phyloP scores from a whole-genome alignment of 2,113 vertebrate genomes.

The Condylura cristata region DNA sequence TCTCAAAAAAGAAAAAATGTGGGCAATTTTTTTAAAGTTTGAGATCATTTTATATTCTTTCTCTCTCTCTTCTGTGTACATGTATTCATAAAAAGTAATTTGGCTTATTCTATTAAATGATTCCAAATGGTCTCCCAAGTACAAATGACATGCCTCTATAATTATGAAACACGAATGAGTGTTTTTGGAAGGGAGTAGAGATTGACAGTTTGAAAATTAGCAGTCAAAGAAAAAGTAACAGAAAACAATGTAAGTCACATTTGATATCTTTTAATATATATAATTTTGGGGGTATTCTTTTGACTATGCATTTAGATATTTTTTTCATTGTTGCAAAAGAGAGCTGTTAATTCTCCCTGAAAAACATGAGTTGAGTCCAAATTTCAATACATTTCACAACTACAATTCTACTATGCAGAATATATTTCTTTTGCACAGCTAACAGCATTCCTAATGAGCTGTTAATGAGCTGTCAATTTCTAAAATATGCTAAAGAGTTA shows the following conservation, averaged over 20 bases:
- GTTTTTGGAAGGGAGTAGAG: not conserved
- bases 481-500: constrained; percentile 52
- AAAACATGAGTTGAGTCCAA: constrained; percentile 15
- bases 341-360: not conserved
- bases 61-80: no score
- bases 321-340: not conserved
- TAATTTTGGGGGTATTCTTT: not conserved
- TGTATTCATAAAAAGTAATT: not conserved
- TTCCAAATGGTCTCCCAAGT: not conserved
- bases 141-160: not conserved
- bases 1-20: not conserved
- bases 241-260: not conserved
- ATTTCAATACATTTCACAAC: constrained; percentile 46
- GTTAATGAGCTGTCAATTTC: constrained; percentile 70
- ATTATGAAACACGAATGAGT: not conserved
- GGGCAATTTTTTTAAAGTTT: not conserved
- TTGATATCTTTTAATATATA: not conserved
- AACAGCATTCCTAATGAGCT: constrained; percentile 62
- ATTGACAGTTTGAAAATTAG: not conserved
- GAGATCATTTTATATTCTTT: not conserved
- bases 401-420: not conserved
- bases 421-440: constrained; percentile 45
- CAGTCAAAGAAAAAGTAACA: not conserved
- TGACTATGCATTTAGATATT: not conserved
- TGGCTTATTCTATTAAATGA: not conserved